Conservation (phyloP, 2,888 invertebrate species). For the Cataglyphis altisquamis region DNA sequence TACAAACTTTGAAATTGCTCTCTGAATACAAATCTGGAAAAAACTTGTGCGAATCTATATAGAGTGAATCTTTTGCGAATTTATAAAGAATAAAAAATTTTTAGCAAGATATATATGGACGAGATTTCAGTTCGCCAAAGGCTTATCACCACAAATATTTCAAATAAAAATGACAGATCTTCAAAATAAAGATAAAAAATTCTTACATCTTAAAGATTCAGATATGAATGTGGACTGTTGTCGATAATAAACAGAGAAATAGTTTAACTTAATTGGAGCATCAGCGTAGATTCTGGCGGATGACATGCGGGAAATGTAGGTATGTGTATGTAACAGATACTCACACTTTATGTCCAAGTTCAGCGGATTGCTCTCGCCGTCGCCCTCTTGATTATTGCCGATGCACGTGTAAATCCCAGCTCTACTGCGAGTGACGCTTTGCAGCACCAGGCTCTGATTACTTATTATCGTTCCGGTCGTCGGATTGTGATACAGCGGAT, state of each 20-base stretch:
- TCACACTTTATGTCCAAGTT: slow-evolving; percentile 95
- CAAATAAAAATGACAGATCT: background rate
- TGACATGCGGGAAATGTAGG: slow-evolving; percentile 26
- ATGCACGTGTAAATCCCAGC: slow-evolving; percentile 95
- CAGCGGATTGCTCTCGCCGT: slow-evolving; percentile 94
- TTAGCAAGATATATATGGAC: background rate
- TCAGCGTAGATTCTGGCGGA: slow-evolving; percentile 10
- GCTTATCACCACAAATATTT: background rate
- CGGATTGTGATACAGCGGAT: slow-evolving; percentile 92
- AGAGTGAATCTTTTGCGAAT: background rate
- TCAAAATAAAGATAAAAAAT: background rate
- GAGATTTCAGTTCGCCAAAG: background rate
- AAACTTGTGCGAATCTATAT: background rate
- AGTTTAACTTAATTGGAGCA: slow-evolving; percentile 32
- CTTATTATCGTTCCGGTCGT: slow-evolving; percentile 94
- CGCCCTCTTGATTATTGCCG: slow-evolving; percentile 95
- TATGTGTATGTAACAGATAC: slow-evolving; percentile 81
- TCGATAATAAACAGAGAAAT: slow-evolving; percentile 6
- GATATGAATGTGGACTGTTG: background rate
- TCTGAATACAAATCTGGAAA: background rate
- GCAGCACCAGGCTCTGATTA: slow-evolving; percentile 96
- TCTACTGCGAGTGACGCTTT: slow-evolving; percentile 92
- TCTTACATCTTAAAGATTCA: background rate
- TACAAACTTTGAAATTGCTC: background rate
- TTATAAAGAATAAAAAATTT: background rate